A percentile compares a stretch with the other conserved stretches of the same genome.
Evolutionary conservation across 2,797 vertebrate genomes (phyloP).

Genomic region (Pempheris klunzingeri): DNA sequence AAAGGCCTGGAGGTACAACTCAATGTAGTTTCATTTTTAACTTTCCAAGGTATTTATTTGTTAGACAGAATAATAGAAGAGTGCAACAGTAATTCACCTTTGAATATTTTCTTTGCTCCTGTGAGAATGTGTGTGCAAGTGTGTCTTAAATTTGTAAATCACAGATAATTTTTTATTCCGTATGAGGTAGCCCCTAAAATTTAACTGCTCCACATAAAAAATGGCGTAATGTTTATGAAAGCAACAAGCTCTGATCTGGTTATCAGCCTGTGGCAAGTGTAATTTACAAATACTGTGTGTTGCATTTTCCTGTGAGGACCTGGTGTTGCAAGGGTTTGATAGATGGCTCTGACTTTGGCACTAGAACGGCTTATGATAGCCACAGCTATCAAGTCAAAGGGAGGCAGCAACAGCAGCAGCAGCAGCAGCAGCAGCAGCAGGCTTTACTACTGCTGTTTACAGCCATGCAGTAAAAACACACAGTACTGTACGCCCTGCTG

Average conservation of each 20-base stretch:
- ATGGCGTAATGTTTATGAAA: slow-evolving; percentile 39
- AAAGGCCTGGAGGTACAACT: neutral
- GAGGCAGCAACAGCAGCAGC: slow-evolving; percentile 20
- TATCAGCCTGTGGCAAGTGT: slow-evolving; percentile 64
- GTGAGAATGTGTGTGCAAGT: neutral
- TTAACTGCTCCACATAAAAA: slow-evolving; percentile 59
- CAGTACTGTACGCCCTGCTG: slow-evolving; percentile 59
- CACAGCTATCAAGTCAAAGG: slow-evolving; percentile 52
- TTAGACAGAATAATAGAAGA: slow-evolving; percentile 24
- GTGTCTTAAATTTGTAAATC: slow-evolving; percentile 28
- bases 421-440: slow-evolving; percentile 38
- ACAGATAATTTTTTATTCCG: slow-evolving; percentile 38
- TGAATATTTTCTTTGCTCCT: neutral
- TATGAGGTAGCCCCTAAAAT: slow-evolving; percentile 47
- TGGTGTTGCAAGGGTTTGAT: slow-evolving; percentile 62
- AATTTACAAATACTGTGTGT: slow-evolving; percentile 61
- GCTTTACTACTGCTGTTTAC: slow-evolving; percentile 75
- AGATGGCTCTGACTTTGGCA: slow-evolving; percentile 71
- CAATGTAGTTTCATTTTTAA: slow-evolving; percentile 10
- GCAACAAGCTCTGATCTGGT: slow-evolving; percentile 56
- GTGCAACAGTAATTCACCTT: neutral
- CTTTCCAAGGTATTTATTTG: slow-evolving; percentile 13
- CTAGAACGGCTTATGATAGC: slow-evolving; percentile 73
- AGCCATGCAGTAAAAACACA: slow-evolving; percentile 74
- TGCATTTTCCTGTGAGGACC: slow-evolving; percentile 42